Conservation (phyloP, 2,888 invertebrate genomes). For the Petrolisthes manimaculis region DNA sequence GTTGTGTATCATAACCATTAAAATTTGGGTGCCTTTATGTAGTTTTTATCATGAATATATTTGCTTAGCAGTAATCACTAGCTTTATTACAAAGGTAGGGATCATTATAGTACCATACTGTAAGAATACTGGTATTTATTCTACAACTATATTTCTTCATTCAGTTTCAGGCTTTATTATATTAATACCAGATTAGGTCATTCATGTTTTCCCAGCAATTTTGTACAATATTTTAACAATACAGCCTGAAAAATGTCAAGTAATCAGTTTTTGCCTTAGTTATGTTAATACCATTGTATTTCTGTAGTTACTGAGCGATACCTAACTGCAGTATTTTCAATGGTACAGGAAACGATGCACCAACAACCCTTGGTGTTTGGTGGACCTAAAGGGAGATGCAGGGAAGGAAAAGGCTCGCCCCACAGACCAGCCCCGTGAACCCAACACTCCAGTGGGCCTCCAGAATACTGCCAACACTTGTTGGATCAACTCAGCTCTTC, state of each 20-base stretch:
- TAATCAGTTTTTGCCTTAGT: neutral
- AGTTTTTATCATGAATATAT: too few relatives aligned
- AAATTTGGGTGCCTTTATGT: too few relatives aligned
- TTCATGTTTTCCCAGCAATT: too few relatives aligned
- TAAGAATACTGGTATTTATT: too few relatives aligned
- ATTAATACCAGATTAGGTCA: too few relatives aligned
- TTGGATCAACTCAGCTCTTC: slow-evolving; percentile 65
- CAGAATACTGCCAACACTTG: slow-evolving; percentile 65
- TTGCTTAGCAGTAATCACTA: too few relatives aligned
- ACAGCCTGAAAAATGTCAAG: neutral
- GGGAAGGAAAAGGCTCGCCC: slow-evolving; percentile 47
- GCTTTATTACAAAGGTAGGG: too few relatives aligned
- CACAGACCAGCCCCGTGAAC: slow-evolving; percentile 57
- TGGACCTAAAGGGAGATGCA: slow-evolving; percentile 31
- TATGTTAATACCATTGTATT: neutral
- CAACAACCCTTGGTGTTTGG: slow-evolving; percentile 59
- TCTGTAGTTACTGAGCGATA: neutral
- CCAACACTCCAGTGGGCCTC: slow-evolving; percentile 51
- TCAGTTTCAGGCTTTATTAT: too few relatives aligned
- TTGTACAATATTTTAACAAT: neutral
- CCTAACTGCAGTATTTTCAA: neutral
- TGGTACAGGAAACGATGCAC: slow-evolving; percentile 53
- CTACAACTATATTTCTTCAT: too few relatives aligned
- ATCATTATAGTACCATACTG: too few relatives aligned
- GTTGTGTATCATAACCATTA: too few relatives aligned